Base-by-base conservation (phyloP, 2,797 vertebrate genomes). In the Thamnophis elegans region DNA sequence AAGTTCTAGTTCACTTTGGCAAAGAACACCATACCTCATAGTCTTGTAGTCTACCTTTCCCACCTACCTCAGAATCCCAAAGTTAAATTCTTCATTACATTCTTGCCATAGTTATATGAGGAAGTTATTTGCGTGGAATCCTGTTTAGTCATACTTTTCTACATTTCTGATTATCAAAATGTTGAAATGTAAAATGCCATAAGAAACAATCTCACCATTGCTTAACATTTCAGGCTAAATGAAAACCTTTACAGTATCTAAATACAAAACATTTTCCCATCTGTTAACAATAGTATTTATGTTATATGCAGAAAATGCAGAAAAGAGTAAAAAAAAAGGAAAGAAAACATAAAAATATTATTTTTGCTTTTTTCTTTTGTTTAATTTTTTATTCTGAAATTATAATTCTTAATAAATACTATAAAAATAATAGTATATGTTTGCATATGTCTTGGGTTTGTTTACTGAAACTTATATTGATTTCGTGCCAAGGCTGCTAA, bases 231-330 rank as follows among this genome's bases (percentile, higher is more conserved):
- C 85, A 86, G 91, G 88, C 85, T 88, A 73, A 92, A 94, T 85
- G 13, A 13, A n/a, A 36, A 89, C 20, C 65, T 0, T 0, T 89
- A 87, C 22, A 85, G 0, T 89, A 78, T 90, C 56, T 20, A 0
- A 93, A 95, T 89, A 85, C 2, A 20, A 36, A 93, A 14, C 3
- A 2, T 87, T 92, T 92, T 53, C 0, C n/a, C 65, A 59, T 91
- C 92, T 95, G 1, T 91, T 90, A 95, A 89, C 56, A 9, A 59
- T 85, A 60, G 26, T 86, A 78, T 78, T 42, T 78, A 22, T 47
- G 73, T 42, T 42, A 62, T 62, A 12, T 25, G 36, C 9, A 78
- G 68, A 78, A 78, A 78, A 78, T 10, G 16, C 2, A 20, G 18
- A 42, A 82, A 42, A 22, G 32, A 42, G 18, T 10, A 78, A 36